phyloP scores from a whole-genome alignment of 2,797 vertebrate species.

The Hippopotamyrus pictus region DNA sequence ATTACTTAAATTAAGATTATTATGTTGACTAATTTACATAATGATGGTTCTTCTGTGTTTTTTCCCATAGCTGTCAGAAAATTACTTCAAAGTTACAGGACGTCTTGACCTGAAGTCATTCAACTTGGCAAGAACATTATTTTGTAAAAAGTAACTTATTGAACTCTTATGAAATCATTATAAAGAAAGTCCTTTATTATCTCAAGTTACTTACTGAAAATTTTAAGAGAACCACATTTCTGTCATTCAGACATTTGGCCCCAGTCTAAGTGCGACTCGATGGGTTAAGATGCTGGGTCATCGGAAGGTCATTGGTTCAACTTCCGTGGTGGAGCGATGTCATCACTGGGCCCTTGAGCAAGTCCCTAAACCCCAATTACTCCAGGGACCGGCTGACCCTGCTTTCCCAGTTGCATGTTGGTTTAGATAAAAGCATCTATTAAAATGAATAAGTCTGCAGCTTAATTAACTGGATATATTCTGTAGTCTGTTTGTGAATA shows the following conservation, averaged over 20 bases:
- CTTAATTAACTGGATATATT: background rate
- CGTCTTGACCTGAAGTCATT: background rate
- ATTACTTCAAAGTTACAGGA: background rate
- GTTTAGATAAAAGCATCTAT: background rate
- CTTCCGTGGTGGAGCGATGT: background rate
- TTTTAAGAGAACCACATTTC: background rate
- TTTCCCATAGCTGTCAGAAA: background rate
- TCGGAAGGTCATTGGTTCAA: background rate
- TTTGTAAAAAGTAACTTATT: background rate
- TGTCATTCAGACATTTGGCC: background rate
- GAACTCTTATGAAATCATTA: background rate
- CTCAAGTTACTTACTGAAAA: background rate
- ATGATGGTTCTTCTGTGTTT: background rate
- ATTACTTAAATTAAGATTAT: background rate
- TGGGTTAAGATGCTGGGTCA: background rate
- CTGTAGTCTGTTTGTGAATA: background rate
- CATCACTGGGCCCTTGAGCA: background rate
- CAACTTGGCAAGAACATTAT: background rate
- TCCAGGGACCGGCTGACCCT: background rate
- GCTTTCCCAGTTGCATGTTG: background rate
- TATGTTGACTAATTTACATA: conserved; percentile 5
- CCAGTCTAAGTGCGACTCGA: background rate
- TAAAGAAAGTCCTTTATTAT: background rate
- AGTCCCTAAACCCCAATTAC: background rate
- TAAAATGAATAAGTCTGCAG: background rate